phyloP scores from a whole-genome alignment of 2,797 vertebrate species.

The Anabas testudineus region DNA sequence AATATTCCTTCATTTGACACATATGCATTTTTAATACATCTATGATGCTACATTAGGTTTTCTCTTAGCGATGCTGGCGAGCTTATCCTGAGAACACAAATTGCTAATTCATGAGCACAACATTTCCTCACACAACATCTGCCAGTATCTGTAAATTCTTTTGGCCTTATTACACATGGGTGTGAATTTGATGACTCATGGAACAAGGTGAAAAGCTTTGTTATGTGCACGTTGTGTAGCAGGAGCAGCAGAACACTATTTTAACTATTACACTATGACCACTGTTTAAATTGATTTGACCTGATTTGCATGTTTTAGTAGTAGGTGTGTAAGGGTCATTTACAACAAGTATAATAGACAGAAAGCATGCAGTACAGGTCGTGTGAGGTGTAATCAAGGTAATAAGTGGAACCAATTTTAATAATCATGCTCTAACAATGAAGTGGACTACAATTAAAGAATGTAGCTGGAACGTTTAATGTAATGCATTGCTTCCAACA shows the following conservation, averaged over 20 bases:
- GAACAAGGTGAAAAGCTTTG: background rate
- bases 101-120: background rate
- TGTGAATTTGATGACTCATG: background rate
- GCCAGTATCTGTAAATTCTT: background rate
- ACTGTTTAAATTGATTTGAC: too few species aligned
- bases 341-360: background rate
- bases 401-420: background rate
- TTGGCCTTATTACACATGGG: background rate
- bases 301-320: background rate
- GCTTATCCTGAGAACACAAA: too few species aligned
- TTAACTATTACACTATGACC: too few species aligned
- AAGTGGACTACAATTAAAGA: background rate
- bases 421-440: background rate
- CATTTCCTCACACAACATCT: background rate
- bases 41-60: background rate
- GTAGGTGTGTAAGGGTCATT: background rate
- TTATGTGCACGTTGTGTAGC: background rate
- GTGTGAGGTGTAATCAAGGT: background rate
- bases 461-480: too few species aligned
- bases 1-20: too few species aligned
- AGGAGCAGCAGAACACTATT: background rate
- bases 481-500: too few species aligned
- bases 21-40: background rate
- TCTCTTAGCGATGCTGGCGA: too few species aligned
- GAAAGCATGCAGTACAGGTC: background rate